Evolutionary conservation across 64 coral and sea anemone species (phyloP), one percentile per base, ranked within the genome.

Genomic region (Montipora sp.): DNA sequence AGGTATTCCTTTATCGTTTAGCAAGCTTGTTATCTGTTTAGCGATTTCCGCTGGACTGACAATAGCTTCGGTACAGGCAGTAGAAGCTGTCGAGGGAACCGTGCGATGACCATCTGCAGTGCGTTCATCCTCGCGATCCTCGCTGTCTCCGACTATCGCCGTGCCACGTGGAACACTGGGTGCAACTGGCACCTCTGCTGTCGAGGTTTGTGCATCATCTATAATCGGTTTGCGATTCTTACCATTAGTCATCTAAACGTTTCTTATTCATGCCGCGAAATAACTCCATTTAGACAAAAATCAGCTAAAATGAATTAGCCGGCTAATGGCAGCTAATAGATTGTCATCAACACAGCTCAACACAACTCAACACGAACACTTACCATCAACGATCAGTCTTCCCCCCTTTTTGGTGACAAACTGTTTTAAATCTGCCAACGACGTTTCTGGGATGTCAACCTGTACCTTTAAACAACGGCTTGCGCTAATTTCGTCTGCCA

Each of bases 1-100:
- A 81, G 79, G 79, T 60, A 81, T 81, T 13, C 79, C 79, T 60
- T 59, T 81, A 60, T 60, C 53, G 79, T 53, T 81, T 60, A 81
- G 79, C 51, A 81, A 23, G 11, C 53, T 59, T 8, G 53, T 81
- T 27, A 59, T 81, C 79, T 81, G 79, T 59, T 81, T 59, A 22
- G 51, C 51, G 19, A 81, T 81, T 81, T 81, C 51, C 79, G 57
- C 57, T 60, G 79, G 79, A 53, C 53, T 81, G 79, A 13, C 79
- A 36, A 21, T 81, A 81, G 53, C 79, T 59, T 81, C 79, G 20
- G 51, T 53, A 80, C 15, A 77, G 44, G 75, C 44, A 77, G 75
- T 60, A 59, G 51, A 81, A 60, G 79, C 53, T 81, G 79, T 81
- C 51, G 9, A 81, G 53, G 79, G 51, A 21, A 77, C 75, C 15